Percentiles rank a stretch among this genome's conserved stretches.
phyloP scores from a whole-genome alignment of 2,888 invertebrate genomes.

The Drosophila formosana region DNA sequence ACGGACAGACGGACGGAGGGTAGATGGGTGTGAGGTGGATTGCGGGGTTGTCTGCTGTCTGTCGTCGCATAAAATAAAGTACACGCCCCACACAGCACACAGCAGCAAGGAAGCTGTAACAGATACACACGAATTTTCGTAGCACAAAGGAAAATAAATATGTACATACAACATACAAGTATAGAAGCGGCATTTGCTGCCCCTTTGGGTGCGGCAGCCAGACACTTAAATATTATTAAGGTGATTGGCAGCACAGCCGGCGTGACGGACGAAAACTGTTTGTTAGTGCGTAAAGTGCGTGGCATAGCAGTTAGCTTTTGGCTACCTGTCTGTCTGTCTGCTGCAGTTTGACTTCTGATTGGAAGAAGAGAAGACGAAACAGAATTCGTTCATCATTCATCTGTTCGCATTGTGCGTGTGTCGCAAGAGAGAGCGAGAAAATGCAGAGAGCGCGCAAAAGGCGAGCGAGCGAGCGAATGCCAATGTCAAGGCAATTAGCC shows the following conservation, averaged over 20 bases:
- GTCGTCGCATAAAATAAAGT: conserved; percentile 24
- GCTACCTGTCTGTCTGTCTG: conserved; percentile 21
- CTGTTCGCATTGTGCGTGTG: conserved; percentile 41
- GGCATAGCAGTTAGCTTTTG: conserved; percentile 56
- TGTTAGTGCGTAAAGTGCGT: conserved; percentile 29
- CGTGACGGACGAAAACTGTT: not conserved
- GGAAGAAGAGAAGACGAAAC: conserved; percentile 33
- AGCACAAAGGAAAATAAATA: conserved; percentile 54
- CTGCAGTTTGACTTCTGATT: conserved; percentile 25
- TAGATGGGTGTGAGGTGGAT: not conserved
- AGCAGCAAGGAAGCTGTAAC: conserved; percentile 25
- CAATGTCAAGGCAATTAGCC: conserved; percentile 81
- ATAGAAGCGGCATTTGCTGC: too few relatives aligned
- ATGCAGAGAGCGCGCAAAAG: conserved; percentile 19
- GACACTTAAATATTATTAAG: conserved; percentile 4
- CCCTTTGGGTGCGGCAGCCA: conserved; percentile 4
- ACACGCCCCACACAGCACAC: conserved; percentile 39
- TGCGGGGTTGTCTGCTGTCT: conserved; percentile 18
- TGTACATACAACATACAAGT: not conserved
- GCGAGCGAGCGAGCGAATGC: conserved; percentile 60
- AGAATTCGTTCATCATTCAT: conserved; percentile 45
- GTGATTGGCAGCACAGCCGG: conserved; percentile 3
- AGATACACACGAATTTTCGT: conserved; percentile 66
- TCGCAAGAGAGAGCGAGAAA: conserved; percentile 15
- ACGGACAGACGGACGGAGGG: not conserved